A percentile compares a stretch with the other conserved stretches of the same genome.
Evolutionary conservation across 2,888 invertebrate species (phyloP).

Genomic region (Gonocerus acuteangulatus): DNA sequence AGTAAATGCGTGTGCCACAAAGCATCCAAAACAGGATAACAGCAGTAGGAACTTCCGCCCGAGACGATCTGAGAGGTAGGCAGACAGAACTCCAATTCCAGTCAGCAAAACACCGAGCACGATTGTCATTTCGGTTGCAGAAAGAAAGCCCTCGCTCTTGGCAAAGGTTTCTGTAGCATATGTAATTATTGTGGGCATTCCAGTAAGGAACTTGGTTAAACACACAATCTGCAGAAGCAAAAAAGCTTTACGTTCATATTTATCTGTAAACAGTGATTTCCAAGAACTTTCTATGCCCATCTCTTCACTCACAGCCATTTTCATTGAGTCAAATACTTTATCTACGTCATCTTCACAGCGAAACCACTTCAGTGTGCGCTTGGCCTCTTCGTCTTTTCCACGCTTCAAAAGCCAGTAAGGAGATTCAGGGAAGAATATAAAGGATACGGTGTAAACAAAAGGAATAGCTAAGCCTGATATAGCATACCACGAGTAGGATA

Average conservation of each 20-base stretch:
- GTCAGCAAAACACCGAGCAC: conserved; percentile 16
- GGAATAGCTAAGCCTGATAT: conserved; percentile 11
- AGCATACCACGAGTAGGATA: conserved; percentile 42
- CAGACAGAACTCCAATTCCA: conserved; percentile 23
- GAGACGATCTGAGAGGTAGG: conserved; percentile 26
- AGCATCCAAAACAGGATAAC: conserved; percentile 25
- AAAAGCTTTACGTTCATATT: conserved; percentile 28
- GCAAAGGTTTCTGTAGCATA: conserved; percentile 31
- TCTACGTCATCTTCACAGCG: conserved; percentile 22
- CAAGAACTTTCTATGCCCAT: conserved; percentile 22
- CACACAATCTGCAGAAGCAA: conserved; percentile 17
- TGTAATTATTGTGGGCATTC: conserved; percentile 15
- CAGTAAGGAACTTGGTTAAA: conserved; percentile 20
- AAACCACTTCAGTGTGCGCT: conserved; percentile 21
- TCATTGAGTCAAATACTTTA: conserved; percentile 24
- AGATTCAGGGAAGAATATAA: conserved; percentile 54
- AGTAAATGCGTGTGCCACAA: conserved; percentile 23
- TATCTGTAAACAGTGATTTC: conserved; percentile 29
- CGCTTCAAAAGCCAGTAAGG: conserved; percentile 54
- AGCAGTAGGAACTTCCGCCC: conserved; percentile 32
- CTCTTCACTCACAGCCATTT: conserved; percentile 19
- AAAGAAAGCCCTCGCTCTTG: neutral
- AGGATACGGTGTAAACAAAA: conserved; percentile 42
- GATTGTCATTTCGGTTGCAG: conserved; percentile 20
- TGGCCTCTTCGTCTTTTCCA: conserved; percentile 42